Base-by-base conservation (phyloP, 2,797 vertebrate species). In the Lacerta viridis region DNA sequence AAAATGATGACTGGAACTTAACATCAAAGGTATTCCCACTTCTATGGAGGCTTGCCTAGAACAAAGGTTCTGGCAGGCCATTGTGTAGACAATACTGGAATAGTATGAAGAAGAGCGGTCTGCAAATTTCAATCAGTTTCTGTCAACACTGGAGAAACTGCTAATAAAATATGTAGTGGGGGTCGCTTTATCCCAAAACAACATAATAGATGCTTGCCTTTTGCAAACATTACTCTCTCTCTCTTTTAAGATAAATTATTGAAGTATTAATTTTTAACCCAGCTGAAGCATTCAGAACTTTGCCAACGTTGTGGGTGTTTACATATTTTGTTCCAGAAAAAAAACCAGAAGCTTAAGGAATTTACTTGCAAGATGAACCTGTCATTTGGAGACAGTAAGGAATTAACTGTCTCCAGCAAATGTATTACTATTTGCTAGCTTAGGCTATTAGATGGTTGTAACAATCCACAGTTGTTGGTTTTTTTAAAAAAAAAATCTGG, bases 401-500 rank as follows among this genome's bases (percentile, higher is more conserved):
- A 80, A 81, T 78, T 18, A 91, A 88, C 85, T 80, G 39, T 85
- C 89, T 55, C 81, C 76, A 88, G 72, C 81, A 50, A 92, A 84
- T 41, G 55, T 61, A 90, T 88, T 0, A 0, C 84, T 0, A 0
- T 90, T 93, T 92, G 82, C 86, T 80, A 88, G 90, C 83, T 36
- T 78, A 87, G 88, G 77, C 88, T 89, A 89, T 90, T 90, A 88
- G 79, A 7, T n/a, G 89, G 88, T 85, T 75, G 84, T 81, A 92
- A 92, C 79, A 87, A 92, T 89, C 85, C 91, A 33, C 87, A 87
- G 85, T 87, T 93, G 89, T 88, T n/a, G n/a, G n/a, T n/a, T n/a
- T n/a, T n/a, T n/a, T n/a, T n/a, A n/a, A 55, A 55, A 55, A 50
- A 87, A 68, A 87, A 92, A 87, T 86, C 15, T 94, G 84, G 90